These are phyloP conservation scores for Urocolius indicus DNA, from an alignment of 2,113 vertebrate genomes.

Conservation along the genomic window DNA sequence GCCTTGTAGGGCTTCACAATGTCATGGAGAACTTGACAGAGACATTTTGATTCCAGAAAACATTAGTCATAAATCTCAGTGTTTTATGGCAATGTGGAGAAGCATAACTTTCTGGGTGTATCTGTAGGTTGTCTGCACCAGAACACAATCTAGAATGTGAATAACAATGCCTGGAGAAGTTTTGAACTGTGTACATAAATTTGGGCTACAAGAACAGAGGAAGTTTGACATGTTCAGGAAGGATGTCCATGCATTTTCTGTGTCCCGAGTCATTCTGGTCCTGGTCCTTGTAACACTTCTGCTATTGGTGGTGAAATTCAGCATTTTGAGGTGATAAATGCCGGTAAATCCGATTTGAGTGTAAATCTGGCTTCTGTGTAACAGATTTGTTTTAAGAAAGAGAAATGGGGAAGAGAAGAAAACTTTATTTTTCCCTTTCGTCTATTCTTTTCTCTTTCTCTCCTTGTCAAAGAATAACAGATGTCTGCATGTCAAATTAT, in stretches of 20 bases:
- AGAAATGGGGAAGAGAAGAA: not conserved
- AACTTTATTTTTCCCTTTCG: not conserved
- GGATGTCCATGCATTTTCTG: not conserved
- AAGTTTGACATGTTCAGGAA: not conserved
- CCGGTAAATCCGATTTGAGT: not conserved
- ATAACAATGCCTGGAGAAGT: not conserved
- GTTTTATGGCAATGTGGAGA: not conserved
- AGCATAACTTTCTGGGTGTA: not conserved
- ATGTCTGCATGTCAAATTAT: not conserved
- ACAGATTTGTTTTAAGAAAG: not conserved
- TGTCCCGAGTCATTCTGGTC: not conserved
- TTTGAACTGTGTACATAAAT: not conserved
- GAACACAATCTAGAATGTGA: not conserved
- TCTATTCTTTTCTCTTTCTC: not conserved
- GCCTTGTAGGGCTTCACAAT: not conserved
- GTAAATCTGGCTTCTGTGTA: not conserved
- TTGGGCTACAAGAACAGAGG: not conserved
- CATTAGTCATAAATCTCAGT: not conserved
- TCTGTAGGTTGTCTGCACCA: not conserved
- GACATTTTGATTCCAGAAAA: not conserved
- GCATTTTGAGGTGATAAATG: not conserved
- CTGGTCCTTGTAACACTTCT: not conserved
- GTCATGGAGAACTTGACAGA: not conserved
- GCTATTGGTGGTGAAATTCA: not conserved
- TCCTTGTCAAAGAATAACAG: not conserved